Evolutionary conservation across 2,113 vertebrate genomes (phyloP), one percentile per base, ranked within the genome.

Genomic region (Ochotona princeps): DNA sequence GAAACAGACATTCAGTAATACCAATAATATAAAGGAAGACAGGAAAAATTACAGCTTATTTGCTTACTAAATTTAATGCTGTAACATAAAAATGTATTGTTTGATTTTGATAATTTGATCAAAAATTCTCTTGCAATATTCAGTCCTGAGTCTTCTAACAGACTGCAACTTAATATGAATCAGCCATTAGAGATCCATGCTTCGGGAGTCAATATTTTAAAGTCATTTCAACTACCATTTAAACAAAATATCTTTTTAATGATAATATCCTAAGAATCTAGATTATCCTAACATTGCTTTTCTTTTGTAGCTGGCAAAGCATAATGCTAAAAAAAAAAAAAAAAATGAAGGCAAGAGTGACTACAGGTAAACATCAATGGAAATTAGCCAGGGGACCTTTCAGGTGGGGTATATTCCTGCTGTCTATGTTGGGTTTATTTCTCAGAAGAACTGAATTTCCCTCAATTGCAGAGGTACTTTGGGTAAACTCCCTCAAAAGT

Each of bases 81-180:
- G 8, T 86, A 47, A 51, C 18, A 80, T 30, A 1, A 87, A 96
- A 69, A 54, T 2, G 30, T 35, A 86, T 63, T 78, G 20, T 10
- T 79, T 84, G 23, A 74, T 51, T 89, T 92, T 28, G 66, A 10
- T 54, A 73, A 15, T 90, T 89, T 92, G 70, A 84, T 38, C 87
- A 47, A 83, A 91, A 35, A 21, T 15, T 30, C 80, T 57, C 47
- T 74, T 23, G 35, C 30, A 51, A 32, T 14, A 74, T 79, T 89
- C 6, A 61, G n/a, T 89, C 54, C 23, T 90, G 61, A 75, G 76
- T 60, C 51, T 93, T 61, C 12, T 38, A 38, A 30, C 0, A 61
- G 28, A 44, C 32, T 11, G 75, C 91, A 78, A 66, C 88, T 89
- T 26, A 89, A 73, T 89, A 91, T 28, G 60, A 81, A 57, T 86